Conservation (phyloP, 2,113 vertebrate species). For the human region GRCh38 chr11:128465501-128466000, state of each 20-base stretch:
- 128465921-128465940: background rate
- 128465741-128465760: accelerated
- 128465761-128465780: accelerated
- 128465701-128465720: background rate
- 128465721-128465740: background rate
- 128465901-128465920: background rate
- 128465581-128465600: background rate
- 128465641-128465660: background rate
- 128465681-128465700: too few relatives aligned
- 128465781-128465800: background rate
- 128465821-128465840: accelerated
- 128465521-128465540: background rate
- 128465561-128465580: background rate
- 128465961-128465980: background rate
- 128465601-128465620: background rate
- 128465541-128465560: background rate
- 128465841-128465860: background rate
- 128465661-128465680: background rate
- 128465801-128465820: background rate
- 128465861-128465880: background rate
- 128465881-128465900: background rate
- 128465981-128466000: too few relatives aligned
- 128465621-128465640: background rate
- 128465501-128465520: background rate
- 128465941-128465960: background rate